These are phyloP conservation scores for Drosophila koepferae DNA, from an alignment of 2,888 invertebrate genomes.

Conservation along the genomic window DNA sequence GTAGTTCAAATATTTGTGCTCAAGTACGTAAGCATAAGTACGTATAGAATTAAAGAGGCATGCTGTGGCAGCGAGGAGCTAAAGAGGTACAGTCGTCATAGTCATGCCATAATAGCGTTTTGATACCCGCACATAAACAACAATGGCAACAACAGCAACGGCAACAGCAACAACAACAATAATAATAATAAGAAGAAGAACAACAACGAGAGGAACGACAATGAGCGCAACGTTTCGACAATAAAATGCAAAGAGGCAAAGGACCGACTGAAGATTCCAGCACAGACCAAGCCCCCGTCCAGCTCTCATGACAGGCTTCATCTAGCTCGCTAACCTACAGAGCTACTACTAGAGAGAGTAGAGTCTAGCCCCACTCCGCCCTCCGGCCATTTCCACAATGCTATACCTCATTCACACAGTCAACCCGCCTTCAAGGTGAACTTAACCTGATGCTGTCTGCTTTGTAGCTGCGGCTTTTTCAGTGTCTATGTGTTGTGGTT, in stretches of 20 bases:
- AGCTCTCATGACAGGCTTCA: background rate
- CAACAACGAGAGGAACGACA: constrained; percentile 51
- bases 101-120: constrained; percentile 79
- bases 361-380: background rate
- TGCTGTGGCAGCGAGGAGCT: constrained; percentile 8
- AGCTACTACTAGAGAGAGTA: background rate
- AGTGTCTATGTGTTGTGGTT: constrained; percentile 12
- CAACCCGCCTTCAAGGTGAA: constrained; percentile 55
- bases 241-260: constrained; percentile 76
- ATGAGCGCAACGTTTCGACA: constrained; percentile 60
- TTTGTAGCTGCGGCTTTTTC: constrained; percentile 58
- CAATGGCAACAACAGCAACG: constrained; percentile 66
- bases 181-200: constrained; percentile 36
- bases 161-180: constrained; percentile 60
- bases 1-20: constrained; percentile 11
- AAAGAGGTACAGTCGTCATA: constrained; percentile 67
- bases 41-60: constrained; percentile 37
- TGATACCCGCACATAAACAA: constrained; percentile 81
- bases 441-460: constrained; percentile 76
- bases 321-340: background rate
- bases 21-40: constrained; percentile 50
- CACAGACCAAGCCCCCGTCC: background rate
- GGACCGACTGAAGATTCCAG: constrained; percentile 25
- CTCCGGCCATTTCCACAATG: background rate
- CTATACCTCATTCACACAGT: background rate